Conservation (phyloP, 2,888 invertebrate species). For the Steinernema carpocapsae region DNA sequence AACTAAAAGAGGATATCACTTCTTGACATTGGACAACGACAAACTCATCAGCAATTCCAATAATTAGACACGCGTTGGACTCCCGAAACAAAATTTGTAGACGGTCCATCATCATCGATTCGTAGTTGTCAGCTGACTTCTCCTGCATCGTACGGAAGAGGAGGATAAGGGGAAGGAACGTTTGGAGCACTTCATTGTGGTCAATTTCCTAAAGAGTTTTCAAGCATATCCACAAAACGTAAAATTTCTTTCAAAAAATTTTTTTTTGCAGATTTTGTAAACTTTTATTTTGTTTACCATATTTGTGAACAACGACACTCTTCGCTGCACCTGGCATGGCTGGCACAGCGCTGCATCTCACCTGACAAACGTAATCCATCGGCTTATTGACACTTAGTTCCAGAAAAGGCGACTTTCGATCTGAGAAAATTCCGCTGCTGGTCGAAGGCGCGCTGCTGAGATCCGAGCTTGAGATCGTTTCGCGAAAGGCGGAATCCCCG, state of each 20-base stretch:
- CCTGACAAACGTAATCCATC: constrained; percentile 1
- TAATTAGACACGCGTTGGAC: neutral
- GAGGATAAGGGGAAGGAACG: constrained; percentile 13
- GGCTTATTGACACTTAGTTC: constrained; percentile 24
- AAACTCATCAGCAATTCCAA: constrained; percentile 12
- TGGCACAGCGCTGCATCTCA: too few relatives aligned
- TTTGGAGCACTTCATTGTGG: constrained; percentile 21
- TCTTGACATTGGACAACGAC: neutral
- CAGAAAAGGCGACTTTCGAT: constrained; percentile 11
- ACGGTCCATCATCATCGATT: constrained; percentile 20
- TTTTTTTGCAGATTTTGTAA: neutral
- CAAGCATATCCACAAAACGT: neutral
- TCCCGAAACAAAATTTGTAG: constrained; percentile 15
- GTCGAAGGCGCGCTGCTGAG: constrained; percentile 28
- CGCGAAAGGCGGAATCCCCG: constrained; percentile 7
- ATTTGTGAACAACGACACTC: too few relatives aligned
- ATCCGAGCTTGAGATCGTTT: constrained; percentile 9
- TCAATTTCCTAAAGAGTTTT: constrained; percentile 27
- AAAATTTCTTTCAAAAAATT: neutral
- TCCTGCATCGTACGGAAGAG: constrained; percentile 23
- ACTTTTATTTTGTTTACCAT: neutral
- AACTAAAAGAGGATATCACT: neutral
- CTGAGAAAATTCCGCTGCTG: constrained; percentile 23
- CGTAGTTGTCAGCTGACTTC: constrained; percentile 4
- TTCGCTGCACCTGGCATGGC: too few relatives aligned